phyloP scores from a whole-genome alignment of 2,888 invertebrate genomes.

The Mycogona germanica region DNA sequence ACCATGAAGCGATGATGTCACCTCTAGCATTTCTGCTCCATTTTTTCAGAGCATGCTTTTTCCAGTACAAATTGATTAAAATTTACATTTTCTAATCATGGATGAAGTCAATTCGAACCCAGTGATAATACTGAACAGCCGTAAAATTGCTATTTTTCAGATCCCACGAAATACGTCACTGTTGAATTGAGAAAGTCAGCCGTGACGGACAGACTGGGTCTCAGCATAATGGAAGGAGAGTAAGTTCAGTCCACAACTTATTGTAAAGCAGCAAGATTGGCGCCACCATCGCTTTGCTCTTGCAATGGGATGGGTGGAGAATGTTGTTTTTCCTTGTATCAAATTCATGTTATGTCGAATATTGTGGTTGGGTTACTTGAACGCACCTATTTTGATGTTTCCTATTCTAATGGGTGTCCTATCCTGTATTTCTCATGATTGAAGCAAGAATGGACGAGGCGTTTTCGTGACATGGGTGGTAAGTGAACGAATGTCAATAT shows the following conservation, averaged over 20 bases:
- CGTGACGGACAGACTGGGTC: constrained; percentile 27
- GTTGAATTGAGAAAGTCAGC: constrained; percentile 27
- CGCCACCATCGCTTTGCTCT: no score
- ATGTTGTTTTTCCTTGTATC: background rate
- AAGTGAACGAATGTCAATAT: constrained; percentile 15
- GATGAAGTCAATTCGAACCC: background rate
- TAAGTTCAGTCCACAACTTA: constrained; percentile 17
- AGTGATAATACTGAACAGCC: background rate
- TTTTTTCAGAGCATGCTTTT: no score
- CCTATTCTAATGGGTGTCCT: no score
- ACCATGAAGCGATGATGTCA: no score
- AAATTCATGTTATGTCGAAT: background rate
- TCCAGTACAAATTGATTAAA: background rate
- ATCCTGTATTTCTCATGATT: no score
- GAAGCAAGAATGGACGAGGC: constrained; percentile 25
- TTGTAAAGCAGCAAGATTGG: no score
- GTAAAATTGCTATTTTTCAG: no score
- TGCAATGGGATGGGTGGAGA: no score
- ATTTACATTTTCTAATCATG: background rate
- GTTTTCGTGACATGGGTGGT: constrained; percentile 29
- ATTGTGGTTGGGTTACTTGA: no score
- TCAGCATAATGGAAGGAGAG: constrained; percentile 27
- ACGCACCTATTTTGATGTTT: no score
- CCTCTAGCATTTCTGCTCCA: no score
- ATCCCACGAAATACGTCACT: constrained; percentile 27